Base-by-base conservation (phyloP, 2,113 vertebrate genomes). In the Calidris pugnax region DNA sequence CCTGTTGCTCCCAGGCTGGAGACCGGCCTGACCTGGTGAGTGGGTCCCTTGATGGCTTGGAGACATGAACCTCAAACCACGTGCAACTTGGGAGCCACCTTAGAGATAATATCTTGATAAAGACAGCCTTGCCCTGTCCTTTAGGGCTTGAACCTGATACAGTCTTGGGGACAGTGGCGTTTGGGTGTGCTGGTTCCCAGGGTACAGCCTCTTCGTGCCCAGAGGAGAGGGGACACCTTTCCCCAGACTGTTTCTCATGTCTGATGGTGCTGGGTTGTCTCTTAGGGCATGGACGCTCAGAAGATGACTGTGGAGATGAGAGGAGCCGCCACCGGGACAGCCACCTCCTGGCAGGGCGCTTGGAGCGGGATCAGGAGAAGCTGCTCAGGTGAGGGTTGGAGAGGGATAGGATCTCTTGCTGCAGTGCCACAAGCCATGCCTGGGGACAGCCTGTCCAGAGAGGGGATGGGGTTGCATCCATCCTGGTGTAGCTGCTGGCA, bases 301-400 rank as follows among this genome's bases (percentile, higher is more conserved):
- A 99, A 8, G 99, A 99, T 33, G 99, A 99, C 91, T 98, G 98
- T 16, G 98, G 93, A 13, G 99, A 99, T 1, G 99, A 99, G 41
- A 98, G 98, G 4, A 84, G 96, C 57, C 98, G 98, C 75, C 99
- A 99, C 93, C 98, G 98, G 12, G 98, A 99, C 60, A 98, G 99
- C 67, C 98, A 99, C 69, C 97, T 99, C 90, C 97, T 99, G 73
- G 97, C 98, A 13, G 98, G 98, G n/a, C 98, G 99, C 66, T 95
- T 99, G 96, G 99, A 99, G 89, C 97, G 99, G 5, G 99, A 99
- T 89, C 99, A 99, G 97, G 99, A 99, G 97, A 99, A 99, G 96
- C 98, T 99, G 69, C 98, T 99, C 96, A 98, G 99, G 99, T 99
- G 96, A 98, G 97, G 28, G 2, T 19, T 5, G 7, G 39, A 30